A percentile compares a stretch with the other conserved stretches of the same genome.
These are phyloP conservation scores for Bubo scandiacus DNA, from an alignment of 2,113 vertebrate genomes.

Conservation along the genomic window DNA sequence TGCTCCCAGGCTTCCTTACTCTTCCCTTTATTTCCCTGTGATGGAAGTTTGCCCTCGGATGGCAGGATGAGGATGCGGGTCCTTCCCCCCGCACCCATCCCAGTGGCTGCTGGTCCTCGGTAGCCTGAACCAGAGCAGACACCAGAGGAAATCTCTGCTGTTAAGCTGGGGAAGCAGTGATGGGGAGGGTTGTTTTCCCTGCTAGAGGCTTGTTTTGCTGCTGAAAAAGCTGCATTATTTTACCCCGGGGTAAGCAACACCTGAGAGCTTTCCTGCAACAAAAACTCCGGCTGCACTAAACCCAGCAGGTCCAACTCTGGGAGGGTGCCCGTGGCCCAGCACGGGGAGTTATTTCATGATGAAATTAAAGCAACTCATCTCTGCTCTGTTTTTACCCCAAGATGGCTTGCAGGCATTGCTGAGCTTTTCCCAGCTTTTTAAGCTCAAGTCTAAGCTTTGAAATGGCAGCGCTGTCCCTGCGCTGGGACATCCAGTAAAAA, in stretches of 20 bases:
- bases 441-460: conserved; percentile 25
- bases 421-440: conserved; percentile 12
- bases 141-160: background rate
- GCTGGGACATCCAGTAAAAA: background rate
- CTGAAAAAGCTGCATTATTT: background rate
- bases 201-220: background rate
- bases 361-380: background rate
- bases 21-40: background rate
- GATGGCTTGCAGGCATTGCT: background rate
- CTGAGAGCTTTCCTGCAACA: background rate
- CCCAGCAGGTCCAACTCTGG: background rate
- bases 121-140: background rate
- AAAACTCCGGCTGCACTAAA: background rate
- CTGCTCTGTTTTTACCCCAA: background rate
- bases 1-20: background rate
- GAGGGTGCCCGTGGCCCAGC: background rate
- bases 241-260: background rate
- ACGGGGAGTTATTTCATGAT: background rate
- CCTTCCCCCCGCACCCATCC: background rate
- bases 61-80: background rate
- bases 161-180: background rate
- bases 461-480: background rate
- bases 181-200: background rate
- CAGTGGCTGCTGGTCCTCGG: background rate
- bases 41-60: background rate